A percentile compares a stretch with the other conserved stretches of the same genome.
These are phyloP conservation scores for Enteromius treurensis DNA, from an alignment of 2,797 vertebrate species.

Conservation along the genomic window DNA sequence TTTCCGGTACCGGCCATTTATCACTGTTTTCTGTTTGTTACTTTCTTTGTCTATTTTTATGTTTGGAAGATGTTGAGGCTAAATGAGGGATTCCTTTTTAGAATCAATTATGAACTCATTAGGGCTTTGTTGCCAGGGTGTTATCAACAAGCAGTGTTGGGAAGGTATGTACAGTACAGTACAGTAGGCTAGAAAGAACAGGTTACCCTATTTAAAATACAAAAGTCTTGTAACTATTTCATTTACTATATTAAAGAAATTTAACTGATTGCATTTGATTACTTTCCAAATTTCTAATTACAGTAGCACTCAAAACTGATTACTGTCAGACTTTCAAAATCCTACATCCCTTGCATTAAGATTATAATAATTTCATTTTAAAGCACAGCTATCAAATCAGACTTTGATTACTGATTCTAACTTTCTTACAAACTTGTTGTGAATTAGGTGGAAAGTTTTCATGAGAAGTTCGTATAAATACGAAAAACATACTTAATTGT, in stretches of 20 bases:
- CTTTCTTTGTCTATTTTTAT: constrained; percentile 2
- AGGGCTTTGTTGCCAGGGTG: not conserved
- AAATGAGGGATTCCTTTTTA: not conserved
- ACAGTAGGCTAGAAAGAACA: not conserved
- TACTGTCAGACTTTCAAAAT: not conserved
- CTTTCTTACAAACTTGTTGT: no score
- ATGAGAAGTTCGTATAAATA: no score
- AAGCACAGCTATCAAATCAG: not conserved
- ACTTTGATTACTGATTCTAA: not conserved
- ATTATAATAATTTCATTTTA: not conserved
- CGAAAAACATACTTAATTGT: no score
- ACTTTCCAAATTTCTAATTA: not conserved
- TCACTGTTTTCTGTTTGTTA: constrained; percentile 39
- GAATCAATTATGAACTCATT: not conserved
- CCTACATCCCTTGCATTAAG: not conserved
- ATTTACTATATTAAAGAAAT: not conserved
- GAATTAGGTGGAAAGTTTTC: no score
- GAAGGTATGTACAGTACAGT: not conserved
- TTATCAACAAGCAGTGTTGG: not conserved
- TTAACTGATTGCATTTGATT: not conserved
- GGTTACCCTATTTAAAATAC: not conserved
- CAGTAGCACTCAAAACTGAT: not conserved
- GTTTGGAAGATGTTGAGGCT: not conserved
- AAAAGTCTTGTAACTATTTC: not conserved
- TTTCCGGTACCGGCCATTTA: constrained; percentile 54